Percentiles rank a stretch among this genome's conserved stretches.
These are phyloP conservation scores for Candidula unifasciata DNA, from an alignment of 2,888 invertebrate genomes.

Conservation along the genomic window DNA sequence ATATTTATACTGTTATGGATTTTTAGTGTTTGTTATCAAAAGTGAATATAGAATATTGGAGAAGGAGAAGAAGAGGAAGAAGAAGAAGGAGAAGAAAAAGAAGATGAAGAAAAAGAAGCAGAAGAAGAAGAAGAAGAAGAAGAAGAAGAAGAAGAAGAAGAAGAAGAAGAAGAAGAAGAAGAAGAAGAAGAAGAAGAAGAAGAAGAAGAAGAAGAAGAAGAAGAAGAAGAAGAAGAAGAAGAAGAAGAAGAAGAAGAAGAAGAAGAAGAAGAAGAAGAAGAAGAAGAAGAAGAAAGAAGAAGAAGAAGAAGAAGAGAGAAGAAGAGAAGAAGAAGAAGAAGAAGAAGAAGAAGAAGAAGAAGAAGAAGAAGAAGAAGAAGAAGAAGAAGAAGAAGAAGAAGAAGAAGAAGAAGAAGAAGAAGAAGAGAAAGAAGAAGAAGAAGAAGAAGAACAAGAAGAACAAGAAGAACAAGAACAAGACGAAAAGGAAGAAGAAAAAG, in stretches of 20 bases:
- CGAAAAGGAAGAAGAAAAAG: conserved; percentile 22
- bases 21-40: no score
- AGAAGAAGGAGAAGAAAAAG: no score
- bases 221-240: conserved; percentile 36
- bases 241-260: conserved; percentile 30
- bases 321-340: not conserved
- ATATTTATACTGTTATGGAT: no score
- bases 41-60: no score
- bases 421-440: conserved; percentile 12
- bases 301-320: conserved; percentile 20
- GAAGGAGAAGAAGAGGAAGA: not conserved
- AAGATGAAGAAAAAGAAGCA: no score
- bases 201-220: conserved; percentile 32
- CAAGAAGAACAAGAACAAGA: not conserved
- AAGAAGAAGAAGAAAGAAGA: conserved; percentile 14
- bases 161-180: conserved; percentile 27
- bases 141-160: conserved; percentile 27
- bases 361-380: not conserved
- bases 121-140: conserved; percentile 28
- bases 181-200: conserved; percentile 20
- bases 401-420: conserved; percentile 5
- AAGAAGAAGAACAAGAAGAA: not conserved
- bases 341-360: not conserved
- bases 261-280: conserved; percentile 25
- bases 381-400: conserved; percentile 1